phyloP scores from a whole-genome alignment of 2,113 vertebrate genomes.

The Seriola dumerili region DNA sequence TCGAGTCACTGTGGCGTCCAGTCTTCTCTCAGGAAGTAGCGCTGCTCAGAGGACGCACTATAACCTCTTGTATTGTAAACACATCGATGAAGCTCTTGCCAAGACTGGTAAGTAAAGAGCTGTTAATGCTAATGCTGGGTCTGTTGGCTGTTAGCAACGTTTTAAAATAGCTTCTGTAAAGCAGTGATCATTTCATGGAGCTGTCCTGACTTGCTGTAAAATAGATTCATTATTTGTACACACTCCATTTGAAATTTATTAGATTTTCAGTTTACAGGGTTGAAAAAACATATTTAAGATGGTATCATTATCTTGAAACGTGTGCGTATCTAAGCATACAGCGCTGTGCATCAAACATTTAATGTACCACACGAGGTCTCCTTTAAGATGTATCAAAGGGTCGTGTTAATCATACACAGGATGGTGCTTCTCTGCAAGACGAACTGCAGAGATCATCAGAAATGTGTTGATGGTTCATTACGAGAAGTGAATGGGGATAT shows the following conservation, averaged over 20 bases:
- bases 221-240: not conserved
- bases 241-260: not conserved
- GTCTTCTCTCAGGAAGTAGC: no score
- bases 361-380: not conserved
- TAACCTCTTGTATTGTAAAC: no score
- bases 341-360: not conserved
- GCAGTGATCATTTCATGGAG: not conserved
- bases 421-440: conserved; percentile 1
- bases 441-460: conserved; percentile 56
- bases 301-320: not conserved
- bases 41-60: no score
- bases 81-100: no score
- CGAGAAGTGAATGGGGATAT: conserved; percentile 8
- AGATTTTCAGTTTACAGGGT: not conserved
- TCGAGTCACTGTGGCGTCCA: no score
- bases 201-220: not conserved
- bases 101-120: no score
- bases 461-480: conserved; percentile 56
- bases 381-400: conserved; percentile 21
- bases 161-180: not conserved
- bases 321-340: not conserved
- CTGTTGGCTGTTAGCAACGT: not conserved
- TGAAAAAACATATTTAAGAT: not conserved
- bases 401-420: conserved; percentile 33
- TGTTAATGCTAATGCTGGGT: no score